phyloP scores from a whole-genome alignment of 2,888 invertebrate species.

The Oscheius myriophilus region DNA sequence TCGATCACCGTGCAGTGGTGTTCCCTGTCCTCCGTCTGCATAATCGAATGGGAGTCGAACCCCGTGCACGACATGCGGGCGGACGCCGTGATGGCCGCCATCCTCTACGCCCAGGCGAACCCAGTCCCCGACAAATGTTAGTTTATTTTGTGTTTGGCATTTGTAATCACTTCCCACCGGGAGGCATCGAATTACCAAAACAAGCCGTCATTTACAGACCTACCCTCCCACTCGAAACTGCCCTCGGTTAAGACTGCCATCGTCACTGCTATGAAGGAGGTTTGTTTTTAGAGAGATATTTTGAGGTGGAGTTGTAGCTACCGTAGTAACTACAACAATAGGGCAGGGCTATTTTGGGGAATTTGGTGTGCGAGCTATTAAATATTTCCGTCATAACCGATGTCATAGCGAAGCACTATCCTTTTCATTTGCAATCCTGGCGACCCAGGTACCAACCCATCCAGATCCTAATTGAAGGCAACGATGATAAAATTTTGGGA shows the following conservation, averaged over 20 bases:
- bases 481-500: too few relatives aligned
- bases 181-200: too few relatives aligned
- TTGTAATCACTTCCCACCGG: background rate
- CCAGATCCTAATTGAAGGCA: too few relatives aligned
- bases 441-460: too few relatives aligned
- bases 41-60: slow-evolving; percentile 92
- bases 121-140: slow-evolving; percentile 68
- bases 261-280: slow-evolving; percentile 28
- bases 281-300: slow-evolving; percentile 10
- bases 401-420: too few relatives aligned
- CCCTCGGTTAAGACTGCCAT: slow-evolving; percentile 17
- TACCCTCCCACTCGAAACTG: slow-evolving; percentile 6
- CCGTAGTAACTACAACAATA: too few relatives aligned
- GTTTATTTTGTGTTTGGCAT: slow-evolving; percentile 18
- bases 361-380: too few relatives aligned
- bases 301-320: background rate
- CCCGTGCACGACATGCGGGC: slow-evolving; percentile 98
- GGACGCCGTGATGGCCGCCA: slow-evolving; percentile 88
- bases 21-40: slow-evolving; percentile 75
- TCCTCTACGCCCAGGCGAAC: slow-evolving; percentile 82
- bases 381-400: too few relatives aligned
- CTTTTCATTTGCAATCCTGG: too few relatives aligned
- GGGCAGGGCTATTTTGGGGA: too few relatives aligned
- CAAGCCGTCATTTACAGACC: background rate
- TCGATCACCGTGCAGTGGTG: slow-evolving; percentile 40